These are phyloP conservation scores for Graphium colonna DNA, from an alignment of 2,888 invertebrate genomes.

Conservation along the genomic window DNA sequence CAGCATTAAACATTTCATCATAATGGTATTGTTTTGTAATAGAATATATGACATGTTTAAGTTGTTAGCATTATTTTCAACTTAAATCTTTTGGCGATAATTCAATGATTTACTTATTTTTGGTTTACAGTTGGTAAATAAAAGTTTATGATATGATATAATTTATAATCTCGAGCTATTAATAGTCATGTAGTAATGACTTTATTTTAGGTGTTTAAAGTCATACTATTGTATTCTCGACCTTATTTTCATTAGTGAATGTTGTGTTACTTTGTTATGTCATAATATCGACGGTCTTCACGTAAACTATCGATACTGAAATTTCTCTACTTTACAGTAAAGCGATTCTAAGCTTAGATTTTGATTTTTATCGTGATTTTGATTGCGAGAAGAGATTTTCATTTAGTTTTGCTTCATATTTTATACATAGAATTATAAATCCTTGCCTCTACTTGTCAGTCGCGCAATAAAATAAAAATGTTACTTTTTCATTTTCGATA, in stretches of 20 bases:
- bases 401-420: too few relatives aligned
- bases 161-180: not conserved
- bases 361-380: too few relatives aligned
- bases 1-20: conserved; percentile 56
- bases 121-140: not conserved
- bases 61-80: not conserved
- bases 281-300: too few relatives aligned
- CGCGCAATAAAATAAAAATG: too few relatives aligned
- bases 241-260: not conserved
- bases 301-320: too few relatives aligned
- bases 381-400: too few relatives aligned
- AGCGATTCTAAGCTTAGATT: too few relatives aligned
- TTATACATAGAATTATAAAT: too few relatives aligned
- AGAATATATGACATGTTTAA: not conserved
- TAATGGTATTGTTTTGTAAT: conserved; percentile 47
- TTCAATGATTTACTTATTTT: not conserved
- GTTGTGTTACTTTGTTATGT: too few relatives aligned
- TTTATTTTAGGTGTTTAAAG: not conserved
- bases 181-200: not conserved
- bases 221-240: not conserved
- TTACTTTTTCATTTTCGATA: too few relatives aligned
- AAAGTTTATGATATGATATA: not conserved
- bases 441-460: too few relatives aligned
- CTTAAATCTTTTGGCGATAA: not conserved
- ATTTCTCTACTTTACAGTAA: too few relatives aligned